Evolutionary conservation across 2,797 vertebrate species (phyloP), one percentile per base, ranked within the genome.

Genomic region (Melopsittacus undulatus): DNA sequence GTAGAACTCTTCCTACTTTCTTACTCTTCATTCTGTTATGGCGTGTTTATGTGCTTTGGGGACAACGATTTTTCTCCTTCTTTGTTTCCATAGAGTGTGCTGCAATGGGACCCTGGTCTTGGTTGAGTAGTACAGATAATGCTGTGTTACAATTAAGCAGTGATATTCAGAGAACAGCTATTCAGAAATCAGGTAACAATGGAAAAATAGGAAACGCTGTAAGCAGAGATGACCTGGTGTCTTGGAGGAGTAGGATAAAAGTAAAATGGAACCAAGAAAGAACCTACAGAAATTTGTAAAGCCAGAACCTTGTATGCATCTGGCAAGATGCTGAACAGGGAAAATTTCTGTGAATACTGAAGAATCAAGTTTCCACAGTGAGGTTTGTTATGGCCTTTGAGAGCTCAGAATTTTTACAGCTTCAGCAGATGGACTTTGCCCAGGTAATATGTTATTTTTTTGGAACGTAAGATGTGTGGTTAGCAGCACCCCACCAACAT

Each of bases 361-460:
- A 92, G 92, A 94, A 91, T 94, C 88, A 92, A 96, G 80, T 97
- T 96, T 96, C 96, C 95, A 92, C 88, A 94, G 77, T 79, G 94
- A 90, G 88, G 93, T 96, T 95, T 97, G 94, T 95, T 95, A 89
- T 73, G 90, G 91, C 75, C 92, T 95, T 95, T 91, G 91, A 93
- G 83, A 89, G 57, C 87, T 94, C 86, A 68, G 88, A 92, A 95
- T 90, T 97, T 96, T 96, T 96, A 96, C 95, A 96, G 83, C 83
- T 96, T 97, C 92, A 97, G 93, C 96, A 97, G 90, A 97, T 96
- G 96, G 95, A 91, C 92, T 90, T 97, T 88, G 2, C 96, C 95
- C 96, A 97, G 96, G 95, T 97, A 96, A 90, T 96, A 95, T 94
- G 91, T 96, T 96, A 93, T 93, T 95, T 95, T 94, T 93, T 54